Evolutionary conservation across 2,113 vertebrate species (phyloP).

Genomic region (Poecilia latipinna): DNA sequence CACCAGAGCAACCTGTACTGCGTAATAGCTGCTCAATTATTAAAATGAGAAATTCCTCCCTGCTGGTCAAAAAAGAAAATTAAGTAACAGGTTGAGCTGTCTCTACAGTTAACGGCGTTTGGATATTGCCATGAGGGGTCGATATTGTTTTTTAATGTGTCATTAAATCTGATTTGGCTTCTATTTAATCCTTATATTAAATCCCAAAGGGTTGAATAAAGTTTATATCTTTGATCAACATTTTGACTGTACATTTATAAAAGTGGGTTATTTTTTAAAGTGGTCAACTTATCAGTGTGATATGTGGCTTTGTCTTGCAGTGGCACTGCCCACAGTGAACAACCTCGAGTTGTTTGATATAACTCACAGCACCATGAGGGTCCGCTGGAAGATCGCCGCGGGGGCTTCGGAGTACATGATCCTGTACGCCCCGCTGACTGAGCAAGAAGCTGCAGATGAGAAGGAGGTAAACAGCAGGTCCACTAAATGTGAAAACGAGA

Average conservation of each 20-base stretch:
- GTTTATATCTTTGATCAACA: background rate
- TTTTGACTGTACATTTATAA: background rate
- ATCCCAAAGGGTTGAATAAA: too few species aligned
- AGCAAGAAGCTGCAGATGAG: conserved; percentile 86
- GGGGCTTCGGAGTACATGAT: conserved; percentile 95
- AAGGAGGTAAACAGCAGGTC: conserved; percentile 86
- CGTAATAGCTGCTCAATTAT: background rate
- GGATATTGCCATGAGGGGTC: background rate
- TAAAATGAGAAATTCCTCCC: conserved; percentile 22
- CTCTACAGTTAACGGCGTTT: conserved; percentile 54
- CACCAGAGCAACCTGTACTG: conserved; percentile 9
- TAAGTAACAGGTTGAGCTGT: conserved; percentile 44
- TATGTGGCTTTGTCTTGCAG: conserved; percentile 71
- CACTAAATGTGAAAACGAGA: background rate
- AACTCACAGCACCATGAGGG: conserved; percentile 89
- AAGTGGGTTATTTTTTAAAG: background rate
- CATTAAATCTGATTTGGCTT: too few species aligned
- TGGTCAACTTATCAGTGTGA: background rate
- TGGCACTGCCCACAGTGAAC: conserved; percentile 88
- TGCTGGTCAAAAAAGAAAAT: conserved; percentile 14
- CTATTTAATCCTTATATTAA: too few species aligned
- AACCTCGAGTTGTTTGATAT: conserved; percentile 87
- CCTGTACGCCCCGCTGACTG: conserved; percentile 91
- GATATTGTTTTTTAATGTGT: background rate
- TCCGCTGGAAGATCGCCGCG: conserved; percentile 82